Conservation (phyloP, 2,113 vertebrate species). For the Pholis gunnellus region DNA sequence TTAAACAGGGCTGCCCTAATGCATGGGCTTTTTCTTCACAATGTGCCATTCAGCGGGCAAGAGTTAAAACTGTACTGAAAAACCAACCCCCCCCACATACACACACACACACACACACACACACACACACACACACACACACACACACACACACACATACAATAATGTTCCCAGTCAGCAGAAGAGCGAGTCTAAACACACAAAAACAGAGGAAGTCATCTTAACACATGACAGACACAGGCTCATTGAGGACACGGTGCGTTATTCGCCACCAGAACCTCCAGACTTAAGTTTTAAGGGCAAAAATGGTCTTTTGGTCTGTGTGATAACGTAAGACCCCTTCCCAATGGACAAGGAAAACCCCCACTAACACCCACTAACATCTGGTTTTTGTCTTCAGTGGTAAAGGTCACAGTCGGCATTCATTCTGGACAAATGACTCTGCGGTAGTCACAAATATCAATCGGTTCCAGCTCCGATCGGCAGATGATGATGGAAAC, state of each 20-base stretch:
- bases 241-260: neutral
- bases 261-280: neutral
- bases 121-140: slow-evolving; percentile 10
- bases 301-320: neutral
- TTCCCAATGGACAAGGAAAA: neutral
- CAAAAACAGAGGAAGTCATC: slow-evolving; percentile 9
- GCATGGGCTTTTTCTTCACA: slow-evolving; percentile 71
- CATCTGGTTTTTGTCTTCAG: neutral
- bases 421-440: neutral
- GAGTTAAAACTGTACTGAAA: slow-evolving; percentile 49
- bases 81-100: slow-evolving; percentile 24
- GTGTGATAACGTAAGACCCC: neutral
- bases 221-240: slow-evolving; percentile 9
- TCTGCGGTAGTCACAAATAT: neutral
- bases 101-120: slow-evolving; percentile 25
- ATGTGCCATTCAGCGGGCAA: slow-evolving; percentile 74
- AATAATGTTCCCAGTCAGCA: slow-evolving; percentile 58
- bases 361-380: neutral
- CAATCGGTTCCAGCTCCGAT: neutral
- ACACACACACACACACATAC: slow-evolving; percentile 4
- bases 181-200: slow-evolving; percentile 25
- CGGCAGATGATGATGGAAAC: neutral
- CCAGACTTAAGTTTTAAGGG: neutral
- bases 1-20: slow-evolving; percentile 63
- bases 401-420: neutral